Evolutionary conservation across 1,140 invertebrate genomes (phyloP), one percentile per base, ranked within the genome.

Genomic region (Hetaerina americana): DNA sequence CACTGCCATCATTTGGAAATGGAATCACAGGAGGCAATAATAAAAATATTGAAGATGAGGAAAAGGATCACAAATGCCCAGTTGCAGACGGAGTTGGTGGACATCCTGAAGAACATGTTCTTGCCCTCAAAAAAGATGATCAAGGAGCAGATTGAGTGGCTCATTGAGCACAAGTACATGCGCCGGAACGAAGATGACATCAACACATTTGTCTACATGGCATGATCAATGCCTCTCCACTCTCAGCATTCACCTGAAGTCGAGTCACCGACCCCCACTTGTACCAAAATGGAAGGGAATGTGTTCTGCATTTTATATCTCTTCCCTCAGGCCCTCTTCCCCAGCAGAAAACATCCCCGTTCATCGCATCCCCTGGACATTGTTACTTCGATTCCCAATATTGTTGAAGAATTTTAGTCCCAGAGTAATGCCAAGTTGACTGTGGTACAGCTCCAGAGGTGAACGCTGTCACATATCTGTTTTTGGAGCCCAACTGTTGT

Each of bases 21-120:
- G 15, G 66, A 12, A 66, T 71, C 1, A 5, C 87, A 98, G 88
- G 96, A 98, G 83, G 96, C 95, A n/a, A 97, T 98, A 73, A 97
- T 99, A 73, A 98, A 98, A 82, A 98, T 99, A 71, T 86, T 99
- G 80, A 99, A 99, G 81, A 98, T 97, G 94, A 86, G 97, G 71
- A 98, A 98, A 81, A 87, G 88, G 66, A 95, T 98, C 69, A 92
- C 90, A 22, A 98, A 97, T 80, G 93, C 92, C 68, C 93, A 97
- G 74, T 83, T 99, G 67, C 96, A 99, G 76, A 94, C 93, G 49
- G 97, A 99, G 86, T 84, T 99, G 49, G 92, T 99, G 6, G 96
- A 99, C 83, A 97, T 99, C 81, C 84, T 99, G 69, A 98, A 98
- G 83, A 98, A 99, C 80, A 98, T 98, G 95, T 99, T 99, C 85